Base-by-base conservation (phyloP, 2,113 vertebrate genomes). In the Ictalurus furcatus region DNA sequence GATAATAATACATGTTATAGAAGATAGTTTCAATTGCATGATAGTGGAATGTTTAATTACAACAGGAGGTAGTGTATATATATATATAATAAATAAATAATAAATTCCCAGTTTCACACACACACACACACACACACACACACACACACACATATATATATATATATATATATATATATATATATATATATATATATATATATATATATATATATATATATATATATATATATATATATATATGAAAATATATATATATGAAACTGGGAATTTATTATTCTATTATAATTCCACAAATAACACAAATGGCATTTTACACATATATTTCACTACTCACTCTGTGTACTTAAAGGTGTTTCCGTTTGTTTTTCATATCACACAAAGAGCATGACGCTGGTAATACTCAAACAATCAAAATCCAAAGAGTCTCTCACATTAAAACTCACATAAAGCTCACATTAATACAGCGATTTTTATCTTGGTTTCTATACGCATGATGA, bases 341-440 rank as follows among this genome's bases (percentile, higher is more conserved):
- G 34, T 54, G 34, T 69, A 44, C 76, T 37, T 30, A 79, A 74
- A 74, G 84, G 79, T 88, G 85, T 76, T 85, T 85, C 67, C 74
- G 52, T 88, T 86, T 84, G 80, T 83, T 87, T 74, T 71, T 56
- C 71, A 30, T 87, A 73, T 90, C 79, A 69, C 85, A 54, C 0
- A 23, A 25, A 84, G 85, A 23, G 85, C 52, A 84, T 58, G 71
- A 58, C 79, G 34, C 52, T 52, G 34, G 69, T 84, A 56, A 82
- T 30, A 65, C 37, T 25, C 59, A 52, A 76, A 86, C 30, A 40
- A 71, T 85, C 54, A 52, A 80, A 85, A 79, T 76, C 9, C 73
- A 56, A 71, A 82, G 71, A 37, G 54, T 85, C 30, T 25, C 34
- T 34, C 34, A 34, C 34, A 34, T 34, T 34, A 34, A 34, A 34